Evolutionary conservation across 2,888 invertebrate genomes (phyloP).

Genomic region (Mimas tiliae): DNA sequence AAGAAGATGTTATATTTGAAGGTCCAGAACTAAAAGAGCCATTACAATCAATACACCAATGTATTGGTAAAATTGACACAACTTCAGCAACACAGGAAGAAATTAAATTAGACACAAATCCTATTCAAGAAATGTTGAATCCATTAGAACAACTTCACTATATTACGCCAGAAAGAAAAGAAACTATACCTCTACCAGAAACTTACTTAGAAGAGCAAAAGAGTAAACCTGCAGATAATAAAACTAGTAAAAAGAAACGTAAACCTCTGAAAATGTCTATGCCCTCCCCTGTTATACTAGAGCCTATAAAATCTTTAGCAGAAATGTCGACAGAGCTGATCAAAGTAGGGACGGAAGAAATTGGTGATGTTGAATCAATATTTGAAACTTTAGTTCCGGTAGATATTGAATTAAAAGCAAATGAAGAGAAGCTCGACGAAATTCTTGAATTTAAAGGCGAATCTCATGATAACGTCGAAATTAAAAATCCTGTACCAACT

Average conservation of each 20-base stretch:
- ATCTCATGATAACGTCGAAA: background rate
- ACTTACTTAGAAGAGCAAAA: constrained; percentile 37
- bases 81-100: background rate
- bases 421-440: constrained; percentile 21
- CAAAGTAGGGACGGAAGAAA: background rate
- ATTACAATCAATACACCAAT: background rate
- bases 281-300: constrained; percentile 5
- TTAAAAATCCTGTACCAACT: background rate
- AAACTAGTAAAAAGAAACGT: constrained; percentile 51
- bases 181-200: background rate
- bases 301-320: constrained; percentile 27
- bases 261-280: constrained; percentile 47
- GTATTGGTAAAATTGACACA: background rate
- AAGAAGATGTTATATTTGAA: constrained; percentile 26
- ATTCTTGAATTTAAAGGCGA: constrained; percentile 20
- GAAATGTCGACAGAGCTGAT: constrained; percentile 6
- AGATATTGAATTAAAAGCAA: constrained; percentile 12
- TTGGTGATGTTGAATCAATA: constrained; percentile 24
- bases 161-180: background rate
- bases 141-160: background rate
- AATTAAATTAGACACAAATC: background rate
- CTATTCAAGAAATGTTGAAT: background rate
- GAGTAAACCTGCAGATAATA: constrained; percentile 36
- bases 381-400: constrained; percentile 27
- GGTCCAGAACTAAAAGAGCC: background rate